These are phyloP conservation scores for Tychaedon coryphoeus DNA, from an alignment of 2,113 vertebrate species.

Conservation along the genomic window DNA sequence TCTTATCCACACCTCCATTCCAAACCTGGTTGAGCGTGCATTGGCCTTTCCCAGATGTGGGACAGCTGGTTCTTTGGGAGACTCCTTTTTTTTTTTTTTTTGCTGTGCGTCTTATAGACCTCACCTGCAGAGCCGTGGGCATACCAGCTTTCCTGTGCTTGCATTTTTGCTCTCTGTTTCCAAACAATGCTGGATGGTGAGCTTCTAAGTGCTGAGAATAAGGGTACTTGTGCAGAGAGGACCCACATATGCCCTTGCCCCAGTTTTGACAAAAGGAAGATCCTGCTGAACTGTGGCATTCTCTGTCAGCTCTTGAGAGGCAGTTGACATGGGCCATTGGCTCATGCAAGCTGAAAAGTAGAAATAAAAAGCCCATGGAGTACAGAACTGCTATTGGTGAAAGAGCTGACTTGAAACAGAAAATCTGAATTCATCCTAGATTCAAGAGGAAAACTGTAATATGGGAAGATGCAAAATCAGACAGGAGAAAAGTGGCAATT, in stretches of 20 bases:
- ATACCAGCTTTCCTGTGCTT: neutral
- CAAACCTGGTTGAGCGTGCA: rapidly evolving
- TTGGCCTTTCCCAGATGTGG: neutral
- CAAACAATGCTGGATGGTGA: neutral
- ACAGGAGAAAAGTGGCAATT: neutral
- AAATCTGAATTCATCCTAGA: neutral
- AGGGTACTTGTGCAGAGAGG: neutral
- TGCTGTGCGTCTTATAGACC: neutral
- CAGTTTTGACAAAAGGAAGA: neutral
- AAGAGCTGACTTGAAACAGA: neutral
- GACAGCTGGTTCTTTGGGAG: neutral
- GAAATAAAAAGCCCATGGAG: neutral
- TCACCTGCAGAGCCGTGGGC: neutral
- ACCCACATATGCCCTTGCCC: neutral
- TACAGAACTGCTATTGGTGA: neutral
- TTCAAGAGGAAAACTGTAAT: neutral
- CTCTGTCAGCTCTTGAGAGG: neutral
- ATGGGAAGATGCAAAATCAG: neutral
- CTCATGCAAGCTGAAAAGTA: neutral
- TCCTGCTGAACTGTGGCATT: neutral
- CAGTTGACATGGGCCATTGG: neutral
- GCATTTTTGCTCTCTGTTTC: neutral
- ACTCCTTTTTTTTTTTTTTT: neutral
- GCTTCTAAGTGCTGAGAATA: neutral
- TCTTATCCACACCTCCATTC: neutral